Conservation (phyloP, 1,140 invertebrate genomes). For the Drosophila pallidifrons region DNA sequence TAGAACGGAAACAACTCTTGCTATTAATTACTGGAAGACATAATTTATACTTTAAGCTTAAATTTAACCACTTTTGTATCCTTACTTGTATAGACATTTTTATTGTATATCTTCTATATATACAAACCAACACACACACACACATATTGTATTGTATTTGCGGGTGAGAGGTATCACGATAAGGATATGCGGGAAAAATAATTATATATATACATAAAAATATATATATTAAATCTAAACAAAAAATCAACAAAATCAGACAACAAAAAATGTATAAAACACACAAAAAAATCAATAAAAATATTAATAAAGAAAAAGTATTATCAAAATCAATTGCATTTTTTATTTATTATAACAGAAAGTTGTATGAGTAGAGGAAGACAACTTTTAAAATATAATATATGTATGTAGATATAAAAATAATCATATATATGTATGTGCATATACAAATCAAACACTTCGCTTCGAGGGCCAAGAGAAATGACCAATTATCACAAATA, state of each 20-base stretch:
- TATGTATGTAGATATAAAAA: no score
- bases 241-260: constrained; percentile 42
- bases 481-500: no score
- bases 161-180: constrained; percentile 73
- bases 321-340: constrained; percentile 57
- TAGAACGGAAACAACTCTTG: constrained; percentile 47
- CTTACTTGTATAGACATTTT: constrained; percentile 75
- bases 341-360: neutral
- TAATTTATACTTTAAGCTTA: constrained; percentile 65
- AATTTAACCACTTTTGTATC: constrained; percentile 74
- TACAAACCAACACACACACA: constrained; percentile 45
- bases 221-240: constrained; percentile 67
- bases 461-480: no score
- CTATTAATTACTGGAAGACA: constrained; percentile 68
- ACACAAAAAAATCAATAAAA: constrained; percentile 65
- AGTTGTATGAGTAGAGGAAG: no score
- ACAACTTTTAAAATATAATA: no score
- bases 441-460: no score
- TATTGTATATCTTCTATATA: constrained; percentile 68
- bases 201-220: constrained; percentile 59
- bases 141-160: constrained; percentile 65
- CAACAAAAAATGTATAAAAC: constrained; percentile 73
- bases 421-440: no score
- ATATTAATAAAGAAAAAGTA: constrained; percentile 81
- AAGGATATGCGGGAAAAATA: constrained; percentile 75